A percentile compares a stretch with the other conserved stretches of the same genome.
These are phyloP conservation scores for Syngnathus scovelli DNA, from an alignment of 2,113 vertebrate genomes.

Conservation along the genomic window DNA sequence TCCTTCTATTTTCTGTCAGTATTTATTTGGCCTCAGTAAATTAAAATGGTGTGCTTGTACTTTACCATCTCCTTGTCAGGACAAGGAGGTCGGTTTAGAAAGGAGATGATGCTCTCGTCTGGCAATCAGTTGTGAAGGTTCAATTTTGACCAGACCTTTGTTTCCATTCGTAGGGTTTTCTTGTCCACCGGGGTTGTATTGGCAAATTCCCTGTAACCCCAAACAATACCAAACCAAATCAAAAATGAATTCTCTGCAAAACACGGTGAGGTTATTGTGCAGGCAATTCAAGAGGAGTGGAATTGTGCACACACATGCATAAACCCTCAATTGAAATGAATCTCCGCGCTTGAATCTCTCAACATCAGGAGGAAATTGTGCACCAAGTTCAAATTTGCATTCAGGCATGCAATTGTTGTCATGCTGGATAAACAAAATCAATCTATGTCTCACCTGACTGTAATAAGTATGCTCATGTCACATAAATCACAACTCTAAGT, in stretches of 20 bases:
- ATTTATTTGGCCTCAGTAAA: background rate
- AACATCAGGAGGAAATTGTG: constrained; percentile 4
- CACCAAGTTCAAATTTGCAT: constrained; percentile 24
- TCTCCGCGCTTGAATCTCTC: background rate
- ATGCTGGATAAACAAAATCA: constrained; percentile 31
- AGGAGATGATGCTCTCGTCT: background rate
- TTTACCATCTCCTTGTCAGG: background rate
- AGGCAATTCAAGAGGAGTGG: background rate
- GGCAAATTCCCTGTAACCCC: background rate
- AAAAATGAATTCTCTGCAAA: background rate
- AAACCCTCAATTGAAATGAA: background rate
- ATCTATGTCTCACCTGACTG: constrained; percentile 23
- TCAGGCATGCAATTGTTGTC: constrained; percentile 3
- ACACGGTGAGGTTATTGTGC: background rate
- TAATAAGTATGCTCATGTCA: constrained; percentile 43
- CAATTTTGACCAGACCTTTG: constrained; percentile 1
- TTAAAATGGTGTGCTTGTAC: background rate
- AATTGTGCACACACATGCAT: background rate
- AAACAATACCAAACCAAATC: background rate
- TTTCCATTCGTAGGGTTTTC: background rate
- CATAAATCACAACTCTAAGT: constrained; percentile 48
- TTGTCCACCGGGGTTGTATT: background rate
- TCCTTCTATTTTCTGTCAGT: background rate
- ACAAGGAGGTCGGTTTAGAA: background rate
- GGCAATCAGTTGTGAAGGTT: background rate